Evolutionary conservation across 2,888 invertebrate genomes (phyloP).

Genomic region (Ptychoptera albimana): DNA sequence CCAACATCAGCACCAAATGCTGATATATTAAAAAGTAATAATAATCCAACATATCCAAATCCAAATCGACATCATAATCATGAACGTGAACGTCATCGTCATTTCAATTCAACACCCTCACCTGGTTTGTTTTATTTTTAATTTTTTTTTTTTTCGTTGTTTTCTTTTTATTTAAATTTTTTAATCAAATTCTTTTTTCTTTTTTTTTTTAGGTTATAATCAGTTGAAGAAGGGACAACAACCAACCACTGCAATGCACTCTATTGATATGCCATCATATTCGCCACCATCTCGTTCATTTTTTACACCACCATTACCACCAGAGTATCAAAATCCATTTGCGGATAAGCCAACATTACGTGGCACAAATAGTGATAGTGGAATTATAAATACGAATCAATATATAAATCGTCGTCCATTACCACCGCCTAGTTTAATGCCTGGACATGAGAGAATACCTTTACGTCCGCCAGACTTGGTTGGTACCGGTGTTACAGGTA

Average conservation of each 20-base stretch:
- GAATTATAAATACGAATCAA: constrained; percentile 15
- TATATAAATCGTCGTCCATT: constrained; percentile 60
- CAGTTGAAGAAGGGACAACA: constrained; percentile 38
- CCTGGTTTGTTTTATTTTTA: constrained; percentile 12
- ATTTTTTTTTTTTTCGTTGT: not conserved
- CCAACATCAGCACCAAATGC: constrained; percentile 62
- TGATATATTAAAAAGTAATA: constrained; percentile 62
- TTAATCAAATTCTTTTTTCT: constrained; percentile 1
- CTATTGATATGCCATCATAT: constrained; percentile 63
- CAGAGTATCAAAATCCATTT: constrained; percentile 70
- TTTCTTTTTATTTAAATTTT: constrained; percentile 4
- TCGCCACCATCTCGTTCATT: constrained; percentile 65
- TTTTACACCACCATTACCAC: constrained; percentile 70
- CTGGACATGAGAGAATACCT: constrained; percentile 70
- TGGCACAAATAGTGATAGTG: constrained; percentile 45
- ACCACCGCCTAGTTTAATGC: constrained; percentile 68
- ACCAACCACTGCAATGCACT: constrained; percentile 40
- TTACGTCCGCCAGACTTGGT: constrained; percentile 43
- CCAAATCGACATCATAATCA: constrained; percentile 40
- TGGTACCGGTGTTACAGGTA: constrained; percentile 3
- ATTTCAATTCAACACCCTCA: constrained; percentile 26
- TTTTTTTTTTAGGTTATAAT: constrained; percentile 30
- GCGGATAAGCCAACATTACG: constrained; percentile 78
- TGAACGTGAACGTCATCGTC: constrained; percentile 24
- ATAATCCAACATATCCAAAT: constrained; percentile 59